Base-by-base conservation (phyloP, 2,888 invertebrate species). In the Luperina nickerlii region DNA sequence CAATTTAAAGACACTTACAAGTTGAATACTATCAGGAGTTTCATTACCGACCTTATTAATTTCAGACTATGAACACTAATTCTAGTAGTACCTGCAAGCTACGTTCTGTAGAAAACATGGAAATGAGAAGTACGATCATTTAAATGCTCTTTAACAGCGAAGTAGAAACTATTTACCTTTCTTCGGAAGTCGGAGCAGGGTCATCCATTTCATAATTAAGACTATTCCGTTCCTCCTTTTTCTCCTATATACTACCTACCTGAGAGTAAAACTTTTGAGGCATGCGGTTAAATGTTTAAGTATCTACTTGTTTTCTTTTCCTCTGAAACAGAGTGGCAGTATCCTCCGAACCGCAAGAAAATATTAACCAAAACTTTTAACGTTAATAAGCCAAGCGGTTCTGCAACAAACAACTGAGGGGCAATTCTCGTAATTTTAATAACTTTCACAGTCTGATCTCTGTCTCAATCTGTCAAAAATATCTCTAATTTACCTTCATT, bases 201-300 rank as follows among this genome's bases (percentile, higher is more conserved):
- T 87, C 87, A 86, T 89, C 91, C 84, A 90, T 91, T 92, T 91
- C 88, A 92, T 92, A 92, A 92, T 92, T 91, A 91, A 90, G 87
- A 87, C 83, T 86, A 83, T 85, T 88, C 87, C 89, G 88, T 89
- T 89, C 81, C 84, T 76, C 83, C 70, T 78, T 87, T 87, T 85
- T 76, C 24, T 82, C 77, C 79, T 90, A 84, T 84, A 63, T 18
- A 62, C 80, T 87, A 86, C 83, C 67, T 78, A 67, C 82, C 71
- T 76, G 77, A 80, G 79, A 84, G 76, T 62, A 76, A 83, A 85
- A 78, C 78, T 87, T 78, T 81, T 79, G 79, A 85, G 83, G 87
- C 82, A 80, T 84, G 85, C 83, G 88, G 87, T 92, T 90, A 83
- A 88, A 87, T 86, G 81, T 89, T 89, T 84, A 86, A 85, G 87